phyloP scores from a whole-genome alignment of 2,888 invertebrate genomes.

The Gryllus longicercus region DNA sequence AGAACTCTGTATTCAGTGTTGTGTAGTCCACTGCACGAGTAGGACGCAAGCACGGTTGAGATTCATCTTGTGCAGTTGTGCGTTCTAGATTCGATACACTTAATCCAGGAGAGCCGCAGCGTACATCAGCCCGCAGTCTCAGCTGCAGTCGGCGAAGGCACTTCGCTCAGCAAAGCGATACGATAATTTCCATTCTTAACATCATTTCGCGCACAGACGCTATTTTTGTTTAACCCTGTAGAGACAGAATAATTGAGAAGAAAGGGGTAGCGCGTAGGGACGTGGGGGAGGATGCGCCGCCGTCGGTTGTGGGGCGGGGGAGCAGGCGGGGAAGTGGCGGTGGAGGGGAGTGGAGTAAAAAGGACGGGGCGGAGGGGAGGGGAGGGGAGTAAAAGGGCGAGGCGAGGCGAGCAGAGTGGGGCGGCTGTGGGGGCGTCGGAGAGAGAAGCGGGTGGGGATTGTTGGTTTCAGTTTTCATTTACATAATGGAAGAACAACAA shows the following conservation, averaged over 20 bases:
- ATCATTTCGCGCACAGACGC: constrained; percentile 1
- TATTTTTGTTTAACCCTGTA: constrained; percentile 22
- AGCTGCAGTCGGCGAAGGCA: too few species aligned
- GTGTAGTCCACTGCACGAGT: too few species aligned
- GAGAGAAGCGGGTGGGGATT: constrained; percentile 26
- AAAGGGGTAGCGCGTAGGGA: constrained; percentile 21
- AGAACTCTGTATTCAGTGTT: too few species aligned
- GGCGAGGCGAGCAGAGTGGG: neutral
- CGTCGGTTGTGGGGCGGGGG: neutral
- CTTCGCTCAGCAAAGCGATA: neutral
- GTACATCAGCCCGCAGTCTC: too few species aligned
- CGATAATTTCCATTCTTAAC: constrained; percentile 17
- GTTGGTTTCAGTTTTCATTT: constrained; percentile 48
- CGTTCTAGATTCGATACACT: too few species aligned
- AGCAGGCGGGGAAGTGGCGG: neutral
- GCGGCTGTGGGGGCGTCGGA: neutral
- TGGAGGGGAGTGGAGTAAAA: neutral
- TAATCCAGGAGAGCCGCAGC: too few species aligned
- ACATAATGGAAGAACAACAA: constrained; percentile 54
- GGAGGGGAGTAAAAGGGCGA: neutral
- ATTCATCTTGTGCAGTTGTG: too few species aligned
- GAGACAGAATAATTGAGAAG: constrained; percentile 27
- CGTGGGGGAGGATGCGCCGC: neutral
- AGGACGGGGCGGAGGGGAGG: neutral
- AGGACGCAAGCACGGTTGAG: too few species aligned